These are phyloP conservation scores for Oceanites oceanicus DNA, from an alignment of 2,113 vertebrate genomes.

Conservation along the genomic window DNA sequence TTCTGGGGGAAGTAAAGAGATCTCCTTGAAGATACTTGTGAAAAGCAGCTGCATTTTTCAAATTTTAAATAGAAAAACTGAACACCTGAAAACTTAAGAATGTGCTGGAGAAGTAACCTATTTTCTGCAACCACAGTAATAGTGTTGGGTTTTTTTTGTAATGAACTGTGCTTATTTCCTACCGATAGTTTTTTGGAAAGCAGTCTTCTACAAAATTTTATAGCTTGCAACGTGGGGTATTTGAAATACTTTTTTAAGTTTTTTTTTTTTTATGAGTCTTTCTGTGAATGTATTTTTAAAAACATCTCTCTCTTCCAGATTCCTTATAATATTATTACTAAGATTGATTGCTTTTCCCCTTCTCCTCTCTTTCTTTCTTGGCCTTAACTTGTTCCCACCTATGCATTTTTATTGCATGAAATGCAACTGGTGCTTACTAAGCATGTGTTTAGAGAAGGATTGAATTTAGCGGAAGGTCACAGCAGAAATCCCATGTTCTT, in stretches of 20 bases:
- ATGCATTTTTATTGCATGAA: neutral
- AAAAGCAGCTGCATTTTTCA: neutral
- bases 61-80: neutral
- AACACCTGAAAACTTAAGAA: neutral
- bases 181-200: neutral
- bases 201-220: neutral
- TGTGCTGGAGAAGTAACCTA: neutral
- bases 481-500: neutral
- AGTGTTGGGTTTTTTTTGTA: neutral
- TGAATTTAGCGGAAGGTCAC: neutral
- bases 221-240: neutral
- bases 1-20: neutral
- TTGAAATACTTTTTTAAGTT: neutral
- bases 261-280: neutral
- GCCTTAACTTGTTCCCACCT: neutral
- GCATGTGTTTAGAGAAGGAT: neutral
- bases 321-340: neutral
- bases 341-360: neutral
- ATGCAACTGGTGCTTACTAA: neutral
- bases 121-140: neutral
- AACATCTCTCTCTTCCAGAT: neutral
- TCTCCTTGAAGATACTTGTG: neutral
- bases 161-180: neutral
- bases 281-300: neutral
- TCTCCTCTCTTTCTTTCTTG: neutral